Conservation (phyloP, 2,797 vertebrate genomes). For the Potorous gilbertii region DNA sequence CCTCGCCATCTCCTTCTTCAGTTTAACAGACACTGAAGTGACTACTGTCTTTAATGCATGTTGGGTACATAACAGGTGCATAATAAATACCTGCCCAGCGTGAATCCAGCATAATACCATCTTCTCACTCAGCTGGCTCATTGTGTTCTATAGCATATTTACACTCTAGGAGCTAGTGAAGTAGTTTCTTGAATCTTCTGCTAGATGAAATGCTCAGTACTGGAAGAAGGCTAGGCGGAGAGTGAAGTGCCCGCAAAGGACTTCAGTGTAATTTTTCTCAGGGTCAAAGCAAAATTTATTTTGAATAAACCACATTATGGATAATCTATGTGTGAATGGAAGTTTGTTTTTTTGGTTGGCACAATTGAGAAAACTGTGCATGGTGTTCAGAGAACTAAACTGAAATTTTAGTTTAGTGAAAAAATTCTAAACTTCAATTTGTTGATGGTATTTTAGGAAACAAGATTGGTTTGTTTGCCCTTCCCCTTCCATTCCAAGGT, state of each 20-base stretch:
- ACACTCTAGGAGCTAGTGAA: not conserved
- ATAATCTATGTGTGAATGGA: not conserved
- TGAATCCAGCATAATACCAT: not conserved
- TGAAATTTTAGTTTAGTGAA: not conserved
- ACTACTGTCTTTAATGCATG: not conserved
- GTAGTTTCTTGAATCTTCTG: not conserved
- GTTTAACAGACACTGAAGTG: not conserved
- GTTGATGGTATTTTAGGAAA: not conserved
- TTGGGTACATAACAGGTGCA: not conserved
- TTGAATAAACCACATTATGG: not conserved
- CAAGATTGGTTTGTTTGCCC: not conserved
- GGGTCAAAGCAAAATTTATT: slow-evolving; percentile 24
- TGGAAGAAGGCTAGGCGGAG: not conserved
- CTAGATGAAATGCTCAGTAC: not conserved
- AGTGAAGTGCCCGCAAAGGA: not conserved
- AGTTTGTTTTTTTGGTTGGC: slow-evolving; percentile 1
- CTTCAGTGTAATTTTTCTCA: not conserved
- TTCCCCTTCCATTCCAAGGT: not conserved
- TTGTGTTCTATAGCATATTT: not conserved
- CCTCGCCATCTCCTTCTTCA: not conserved
- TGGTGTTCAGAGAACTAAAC: slow-evolving; percentile 12
- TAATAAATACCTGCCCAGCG: not conserved
- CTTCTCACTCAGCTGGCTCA: not conserved
- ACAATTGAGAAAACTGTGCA: not conserved
- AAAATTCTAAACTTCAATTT: not conserved